Evolutionary conservation across 2,888 invertebrate species (phyloP).

Genomic region (Agriopis aurantiaria): DNA sequence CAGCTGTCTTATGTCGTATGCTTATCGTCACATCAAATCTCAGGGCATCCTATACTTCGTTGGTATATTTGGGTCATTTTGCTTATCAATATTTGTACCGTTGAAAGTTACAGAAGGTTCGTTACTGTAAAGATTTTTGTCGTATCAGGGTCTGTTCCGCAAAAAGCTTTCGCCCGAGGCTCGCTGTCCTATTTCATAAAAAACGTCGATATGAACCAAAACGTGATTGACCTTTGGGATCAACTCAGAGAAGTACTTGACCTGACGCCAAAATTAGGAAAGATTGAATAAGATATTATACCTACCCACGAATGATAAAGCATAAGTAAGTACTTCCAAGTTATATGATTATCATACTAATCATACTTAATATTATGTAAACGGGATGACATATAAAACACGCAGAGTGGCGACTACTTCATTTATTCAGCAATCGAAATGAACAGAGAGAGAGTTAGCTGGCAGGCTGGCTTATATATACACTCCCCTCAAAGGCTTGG

Average conservation of each 20-base stretch:
- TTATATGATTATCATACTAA: no score
- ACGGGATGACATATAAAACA: no score
- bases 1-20: no score
- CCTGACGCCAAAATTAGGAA: slow-evolving; percentile 11
- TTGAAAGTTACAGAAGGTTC: neutral
- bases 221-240: slow-evolving; percentile 26
- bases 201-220: slow-evolving; percentile 28
- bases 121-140: neutral
- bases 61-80: no score
- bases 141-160: slow-evolving; percentile 6
- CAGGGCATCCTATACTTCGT: no score
- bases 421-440: no score
- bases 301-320: neutral
- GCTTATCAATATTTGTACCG: neutral
- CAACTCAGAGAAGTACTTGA: slow-evolving; percentile 14
- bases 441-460: no score
- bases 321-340: neutral
- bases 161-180: slow-evolving; percentile 26
- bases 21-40: no score
- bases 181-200: slow-evolving; percentile 29
- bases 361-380: no score
- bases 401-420: no score
- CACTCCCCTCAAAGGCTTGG: no score
- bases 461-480: no score
- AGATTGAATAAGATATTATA: neutral